phyloP scores from a whole-genome alignment of 2,797 vertebrate genomes.

The Pangasius mekongensis region DNA sequence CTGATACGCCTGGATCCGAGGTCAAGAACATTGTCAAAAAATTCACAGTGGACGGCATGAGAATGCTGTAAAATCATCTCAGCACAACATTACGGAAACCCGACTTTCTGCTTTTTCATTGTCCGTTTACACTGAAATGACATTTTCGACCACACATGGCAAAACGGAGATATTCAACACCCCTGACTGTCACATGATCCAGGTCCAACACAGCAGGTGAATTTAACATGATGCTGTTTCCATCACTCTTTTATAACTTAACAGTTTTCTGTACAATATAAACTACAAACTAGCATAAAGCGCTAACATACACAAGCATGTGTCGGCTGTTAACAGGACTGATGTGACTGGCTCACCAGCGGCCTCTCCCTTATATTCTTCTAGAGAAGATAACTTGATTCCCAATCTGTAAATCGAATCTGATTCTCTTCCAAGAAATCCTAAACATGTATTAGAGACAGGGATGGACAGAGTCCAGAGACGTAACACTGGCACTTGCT shows the following conservation, averaged over 20 bases:
- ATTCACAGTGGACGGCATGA: neutral
- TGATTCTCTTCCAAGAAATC: neutral
- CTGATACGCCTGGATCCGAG: no score
- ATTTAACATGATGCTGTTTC: neutral
- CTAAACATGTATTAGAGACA: neutral
- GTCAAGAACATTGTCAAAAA: neutral
- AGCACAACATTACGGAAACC: no score
- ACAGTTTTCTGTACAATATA: neutral
- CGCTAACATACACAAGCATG: neutral
- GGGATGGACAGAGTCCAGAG: neutral
- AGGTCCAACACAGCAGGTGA: neutral
- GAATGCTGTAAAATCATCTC: neutral
- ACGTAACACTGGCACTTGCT: neutral
- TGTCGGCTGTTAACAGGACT: neutral
- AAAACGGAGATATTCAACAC: neutral
- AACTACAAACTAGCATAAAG: neutral
- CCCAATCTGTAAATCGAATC: neutral
- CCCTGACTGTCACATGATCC: neutral
- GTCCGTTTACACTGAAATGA: neutral
- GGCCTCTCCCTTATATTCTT: neutral
- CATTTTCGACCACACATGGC: neutral
- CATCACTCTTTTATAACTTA: neutral
- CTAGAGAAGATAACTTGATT: neutral
- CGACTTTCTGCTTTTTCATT: neutral
- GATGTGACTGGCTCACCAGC: neutral